phyloP scores from a whole-genome alignment of 2,888 invertebrate genomes.

The Rhabditophanes sp. region DNA sequence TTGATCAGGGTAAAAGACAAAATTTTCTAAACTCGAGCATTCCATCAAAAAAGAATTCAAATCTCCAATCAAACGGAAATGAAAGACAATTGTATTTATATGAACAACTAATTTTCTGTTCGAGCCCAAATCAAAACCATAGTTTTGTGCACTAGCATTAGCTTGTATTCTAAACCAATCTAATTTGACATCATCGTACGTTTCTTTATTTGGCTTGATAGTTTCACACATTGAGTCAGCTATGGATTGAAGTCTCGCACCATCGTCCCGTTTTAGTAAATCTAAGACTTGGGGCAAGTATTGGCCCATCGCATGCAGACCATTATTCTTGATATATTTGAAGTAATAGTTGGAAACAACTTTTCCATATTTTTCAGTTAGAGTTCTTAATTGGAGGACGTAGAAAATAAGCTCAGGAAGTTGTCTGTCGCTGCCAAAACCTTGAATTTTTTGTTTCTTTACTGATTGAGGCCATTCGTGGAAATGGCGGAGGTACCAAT shows the following conservation, averaged over 20 bases:
- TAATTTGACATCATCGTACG: conserved; percentile 73
- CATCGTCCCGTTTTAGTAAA: no score
- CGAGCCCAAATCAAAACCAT: conserved; percentile 60
- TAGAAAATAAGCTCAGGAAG: conserved; percentile 71
- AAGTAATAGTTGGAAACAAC: conserved; percentile 64
- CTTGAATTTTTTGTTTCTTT: conserved; percentile 1
- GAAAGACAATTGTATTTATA: conserved; percentile 85
- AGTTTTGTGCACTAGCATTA: conserved; percentile 69
- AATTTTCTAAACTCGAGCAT: no score
- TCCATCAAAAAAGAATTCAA: no score
- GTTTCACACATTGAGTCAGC: no score
- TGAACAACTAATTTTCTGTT: conserved; percentile 67
- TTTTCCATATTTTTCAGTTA: conserved; percentile 78
- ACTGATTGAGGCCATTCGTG: conserved; percentile 51
- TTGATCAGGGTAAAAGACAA: conserved; percentile 30
- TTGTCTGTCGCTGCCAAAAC: not conserved
- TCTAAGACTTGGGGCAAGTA: no score
- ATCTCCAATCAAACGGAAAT: conserved; percentile 45
- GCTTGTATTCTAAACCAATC: conserved; percentile 88
- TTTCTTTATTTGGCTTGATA: no score
- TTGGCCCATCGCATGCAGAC: no score
- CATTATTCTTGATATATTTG: no score
- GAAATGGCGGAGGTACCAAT: conserved; percentile 85
- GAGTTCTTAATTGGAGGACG: conserved; percentile 78
- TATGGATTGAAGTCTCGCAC: no score